phyloP scores from a whole-genome alignment of 92 coral and sea anemone genomes.

The Paragorgia papillata region DNA sequence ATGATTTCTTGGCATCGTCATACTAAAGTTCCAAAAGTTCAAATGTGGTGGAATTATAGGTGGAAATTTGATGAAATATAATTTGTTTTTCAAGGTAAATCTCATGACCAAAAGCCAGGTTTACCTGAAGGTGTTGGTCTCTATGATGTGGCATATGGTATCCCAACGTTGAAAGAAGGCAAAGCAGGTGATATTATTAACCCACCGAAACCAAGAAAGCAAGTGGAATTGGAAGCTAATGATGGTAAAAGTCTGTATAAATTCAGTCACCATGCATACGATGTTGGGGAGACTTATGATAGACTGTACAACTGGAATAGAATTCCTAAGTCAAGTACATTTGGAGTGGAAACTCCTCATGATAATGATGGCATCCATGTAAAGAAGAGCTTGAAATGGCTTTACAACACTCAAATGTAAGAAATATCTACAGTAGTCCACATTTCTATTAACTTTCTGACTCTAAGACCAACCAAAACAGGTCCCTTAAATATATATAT shows the following conservation, averaged over 20 bases:
- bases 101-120: constrained; percentile 82
- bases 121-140: constrained; percentile 84
- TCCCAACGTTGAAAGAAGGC: constrained; percentile 92
- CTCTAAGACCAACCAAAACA: no score
- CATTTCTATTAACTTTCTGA: not conserved
- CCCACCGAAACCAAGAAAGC: constrained; percentile 78
- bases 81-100: constrained; percentile 51
- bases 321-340: constrained; percentile 77
- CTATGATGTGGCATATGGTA: constrained; percentile 85
- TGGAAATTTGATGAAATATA: no score
- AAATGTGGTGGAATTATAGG: no score
- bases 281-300: constrained; percentile 95
- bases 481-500: no score
- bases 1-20: no score
- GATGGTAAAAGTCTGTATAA: constrained; percentile 91
- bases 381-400: constrained; percentile 90
- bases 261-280: constrained; percentile 91
- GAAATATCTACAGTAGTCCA: constrained; percentile 3
- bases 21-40: no score
- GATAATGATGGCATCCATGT: constrained; percentile 95
- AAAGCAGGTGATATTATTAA: constrained; percentile 93
- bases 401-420: constrained; percentile 94
- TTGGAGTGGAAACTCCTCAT: constrained; percentile 97
- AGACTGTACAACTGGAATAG: constrained; percentile 93
- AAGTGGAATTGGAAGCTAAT: constrained; percentile 70